Evolutionary conservation across 1,140 invertebrate species (phyloP).

Genomic region (Maniola jurtina): DNA sequence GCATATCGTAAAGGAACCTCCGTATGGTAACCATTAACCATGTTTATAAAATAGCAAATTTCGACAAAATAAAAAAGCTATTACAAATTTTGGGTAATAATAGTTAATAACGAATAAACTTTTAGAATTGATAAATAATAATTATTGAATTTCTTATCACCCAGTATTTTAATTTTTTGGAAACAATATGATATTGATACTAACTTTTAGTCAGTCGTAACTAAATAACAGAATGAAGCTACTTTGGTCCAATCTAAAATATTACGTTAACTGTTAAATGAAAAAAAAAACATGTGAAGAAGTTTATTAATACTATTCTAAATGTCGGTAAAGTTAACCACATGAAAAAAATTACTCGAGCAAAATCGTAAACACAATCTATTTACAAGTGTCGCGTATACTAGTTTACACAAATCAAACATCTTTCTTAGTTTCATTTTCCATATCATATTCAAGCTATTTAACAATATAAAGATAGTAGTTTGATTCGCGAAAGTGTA

Average conservation of each 20-base stretch:
- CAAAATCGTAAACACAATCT: conserved; percentile 18
- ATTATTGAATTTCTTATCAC: no score
- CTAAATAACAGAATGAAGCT: no score
- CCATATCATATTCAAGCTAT: background rate
- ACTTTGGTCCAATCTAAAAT: background rate
- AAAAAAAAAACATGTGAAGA: background rate
- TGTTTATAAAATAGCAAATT: no score
- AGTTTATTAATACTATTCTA: conserved; percentile 14
- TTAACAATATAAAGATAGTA: background rate
- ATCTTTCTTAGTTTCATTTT: conserved; percentile 1
- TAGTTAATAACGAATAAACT: no score
- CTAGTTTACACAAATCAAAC: conserved; percentile 20
- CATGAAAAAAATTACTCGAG: conserved; percentile 8
- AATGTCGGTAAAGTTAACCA: conserved; percentile 11
- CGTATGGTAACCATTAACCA: background rate
- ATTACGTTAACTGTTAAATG: background rate
- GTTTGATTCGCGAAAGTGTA: conserved; percentile 5
- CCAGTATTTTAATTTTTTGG: no score
- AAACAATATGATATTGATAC: no score
- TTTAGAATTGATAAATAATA: no score
- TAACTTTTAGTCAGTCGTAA: no score
- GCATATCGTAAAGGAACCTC: conserved; percentile 18
- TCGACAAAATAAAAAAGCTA: no score
- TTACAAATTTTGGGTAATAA: no score
- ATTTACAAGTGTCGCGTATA: conserved; percentile 26